Conservation (phyloP, 1,140 invertebrate species). For the Achatina immaculata region DNA sequence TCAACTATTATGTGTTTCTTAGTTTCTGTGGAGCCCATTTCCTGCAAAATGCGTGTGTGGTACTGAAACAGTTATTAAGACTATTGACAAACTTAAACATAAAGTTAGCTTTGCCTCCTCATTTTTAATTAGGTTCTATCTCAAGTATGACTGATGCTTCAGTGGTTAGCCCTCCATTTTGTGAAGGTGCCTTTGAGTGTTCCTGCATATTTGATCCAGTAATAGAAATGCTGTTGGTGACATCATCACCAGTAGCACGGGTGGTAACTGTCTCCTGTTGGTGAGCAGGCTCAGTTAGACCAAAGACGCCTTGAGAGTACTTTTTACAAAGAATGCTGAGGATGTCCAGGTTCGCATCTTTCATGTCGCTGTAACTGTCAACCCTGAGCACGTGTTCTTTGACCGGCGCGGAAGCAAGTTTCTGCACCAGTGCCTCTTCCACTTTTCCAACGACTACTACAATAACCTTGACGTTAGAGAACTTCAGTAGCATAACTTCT, state of each 20-base stretch:
- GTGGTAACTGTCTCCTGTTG: neutral
- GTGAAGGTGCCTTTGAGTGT: too few species aligned
- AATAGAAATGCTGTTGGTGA: too few species aligned
- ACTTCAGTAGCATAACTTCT: slow-evolving; percentile 16
- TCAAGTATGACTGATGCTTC: neutral
- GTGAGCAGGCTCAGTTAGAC: neutral
- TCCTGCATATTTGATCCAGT: too few species aligned
- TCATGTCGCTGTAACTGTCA: slow-evolving; percentile 22
- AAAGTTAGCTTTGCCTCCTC: too few species aligned
- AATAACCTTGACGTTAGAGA: slow-evolving; percentile 5
- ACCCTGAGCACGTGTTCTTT: slow-evolving; percentile 13
- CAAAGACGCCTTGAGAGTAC: neutral
- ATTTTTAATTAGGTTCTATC: neutral
- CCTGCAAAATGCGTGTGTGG: too few species aligned
- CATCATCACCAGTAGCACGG: neutral
- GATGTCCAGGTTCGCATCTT: slow-evolving; percentile 6
- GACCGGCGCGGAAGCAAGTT: neutral
- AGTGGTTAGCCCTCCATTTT: neutral
- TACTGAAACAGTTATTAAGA: too few species aligned
- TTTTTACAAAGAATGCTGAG: neutral
- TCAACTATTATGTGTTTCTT: too few species aligned
- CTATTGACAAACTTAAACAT: too few species aligned
- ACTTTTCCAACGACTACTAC: slow-evolving; percentile 34
- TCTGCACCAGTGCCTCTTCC: neutral
- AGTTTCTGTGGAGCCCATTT: too few species aligned